Conservation (phyloP, 92 coral and sea anemone species). For the Anthopleura xanthogrammica region DNA sequence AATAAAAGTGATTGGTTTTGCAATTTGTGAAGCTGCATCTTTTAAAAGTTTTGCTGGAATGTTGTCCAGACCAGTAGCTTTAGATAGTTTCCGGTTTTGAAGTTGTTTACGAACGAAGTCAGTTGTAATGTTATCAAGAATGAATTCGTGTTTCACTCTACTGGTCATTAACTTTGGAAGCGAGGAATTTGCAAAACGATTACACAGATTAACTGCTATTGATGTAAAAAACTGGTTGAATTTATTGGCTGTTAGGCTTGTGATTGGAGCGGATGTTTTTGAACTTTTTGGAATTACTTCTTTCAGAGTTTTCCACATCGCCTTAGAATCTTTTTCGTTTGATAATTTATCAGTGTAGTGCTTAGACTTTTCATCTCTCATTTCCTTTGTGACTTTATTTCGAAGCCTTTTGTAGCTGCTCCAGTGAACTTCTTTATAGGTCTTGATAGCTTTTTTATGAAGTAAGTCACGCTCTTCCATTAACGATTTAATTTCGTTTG, state of each 20-base stretch:
- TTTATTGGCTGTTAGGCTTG: slow-evolving; percentile 31
- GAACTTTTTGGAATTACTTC: slow-evolving; percentile 30
- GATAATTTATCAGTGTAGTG: not conserved
- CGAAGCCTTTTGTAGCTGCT: slow-evolving; percentile 24
- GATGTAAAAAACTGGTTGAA: slow-evolving; percentile 50
- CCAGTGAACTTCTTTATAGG: not conserved
- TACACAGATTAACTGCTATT: slow-evolving; percentile 48
- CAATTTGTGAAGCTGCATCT: slow-evolving; percentile 27
- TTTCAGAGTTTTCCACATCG: slow-evolving; percentile 54
- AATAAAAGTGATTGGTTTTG: not conserved
- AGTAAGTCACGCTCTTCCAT: not conserved
- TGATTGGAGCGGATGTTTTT: not conserved
- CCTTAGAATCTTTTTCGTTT: slow-evolving; percentile 37
- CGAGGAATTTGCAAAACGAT: slow-evolving; percentile 23
- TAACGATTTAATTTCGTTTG: too few species aligned
- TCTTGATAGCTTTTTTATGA: not conserved
- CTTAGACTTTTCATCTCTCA: slow-evolving; percentile 19
- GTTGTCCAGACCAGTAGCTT: slow-evolving; percentile 53
- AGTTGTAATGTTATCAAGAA: slow-evolving; percentile 23
- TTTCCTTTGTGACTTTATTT: slow-evolving; percentile 29
- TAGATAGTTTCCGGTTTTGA: slow-evolving; percentile 37
- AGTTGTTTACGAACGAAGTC: slow-evolving; percentile 47
- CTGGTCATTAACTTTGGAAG: slow-evolving; percentile 34
- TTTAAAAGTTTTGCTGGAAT: slow-evolving; percentile 46
- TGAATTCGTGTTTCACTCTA: slow-evolving; percentile 41